Evolutionary conservation across 2,113 vertebrate genomes (phyloP), one percentile per base, ranked within the genome.

Genomic region (Pavo muticus): DNA sequence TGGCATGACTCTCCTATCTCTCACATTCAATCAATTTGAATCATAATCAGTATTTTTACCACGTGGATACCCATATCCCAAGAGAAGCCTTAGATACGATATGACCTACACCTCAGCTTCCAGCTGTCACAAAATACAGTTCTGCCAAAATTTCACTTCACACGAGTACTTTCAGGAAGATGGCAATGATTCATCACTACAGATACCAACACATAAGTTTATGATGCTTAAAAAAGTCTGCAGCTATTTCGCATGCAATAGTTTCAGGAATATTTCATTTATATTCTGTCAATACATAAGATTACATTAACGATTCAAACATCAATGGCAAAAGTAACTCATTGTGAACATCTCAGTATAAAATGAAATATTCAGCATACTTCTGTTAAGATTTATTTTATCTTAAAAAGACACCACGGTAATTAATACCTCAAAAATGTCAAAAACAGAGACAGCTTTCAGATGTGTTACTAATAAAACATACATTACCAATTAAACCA

Each of bases 401-500:
- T 7, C 48, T 86, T 37, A 71, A 56, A 86, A 68, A 84, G 68
- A 56, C 50, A 47, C 6, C 9, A 48, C 44, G 48, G 30, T 48
- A 73, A 93, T 27, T 81, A 86, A 14, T 23, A 70, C 37, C 48
- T 45, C 78, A 69, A 88, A 90, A 93, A 69, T 14, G 30, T 63
- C 85, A 90, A 79, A 90, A 90, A 92, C 21, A 93, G 57, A 88
- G 35, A 39, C 11, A 37, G 20, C 37, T 88, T 88, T 84, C 79
- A 91, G 27, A 44, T 65, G n/a, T 25, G 32, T 35, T 74, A 74
- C 32, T 27, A 80, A 64, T 39, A 24, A 91, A 85, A 73, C 60
- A 88, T 42, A 40, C 77, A 30, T 54, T 2, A 0, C 25, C 17
- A 42, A 45, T 10, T n/a, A 72, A 71, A 75, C 8, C 29, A 20